Evolutionary conservation across 2,888 invertebrate genomes (phyloP).

Genomic region (Podabrus alpinus): DNA sequence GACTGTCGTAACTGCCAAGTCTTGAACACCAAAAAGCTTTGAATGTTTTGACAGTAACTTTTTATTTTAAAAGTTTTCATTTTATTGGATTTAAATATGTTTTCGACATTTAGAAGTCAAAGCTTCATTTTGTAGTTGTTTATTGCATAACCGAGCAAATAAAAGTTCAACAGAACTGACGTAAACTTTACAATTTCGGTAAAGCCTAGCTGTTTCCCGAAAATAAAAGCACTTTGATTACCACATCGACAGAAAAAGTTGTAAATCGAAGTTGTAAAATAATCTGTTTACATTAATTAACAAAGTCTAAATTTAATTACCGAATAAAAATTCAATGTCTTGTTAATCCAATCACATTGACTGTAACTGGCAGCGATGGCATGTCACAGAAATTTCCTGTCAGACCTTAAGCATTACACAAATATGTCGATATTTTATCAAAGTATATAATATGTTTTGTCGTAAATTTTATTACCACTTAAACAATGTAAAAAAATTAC

Average conservation of each 20-base stretch:
- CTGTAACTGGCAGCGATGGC: conserved; percentile 4
- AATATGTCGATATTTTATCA: conserved; percentile 1
- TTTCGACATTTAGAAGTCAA: background rate
- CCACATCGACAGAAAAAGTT: background rate
- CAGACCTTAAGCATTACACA: conserved; percentile 7
- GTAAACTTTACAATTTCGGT: background rate
- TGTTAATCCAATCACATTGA: conserved; percentile 1
- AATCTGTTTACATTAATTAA: background rate
- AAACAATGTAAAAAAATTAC: background rate
- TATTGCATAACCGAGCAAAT: background rate
- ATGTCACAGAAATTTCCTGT: conserved; percentile 9
- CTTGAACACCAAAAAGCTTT: background rate
- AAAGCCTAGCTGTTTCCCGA: background rate
- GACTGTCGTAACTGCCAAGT: background rate
- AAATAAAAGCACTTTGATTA: background rate
- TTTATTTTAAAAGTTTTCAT: background rate
- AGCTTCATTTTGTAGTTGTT: background rate
- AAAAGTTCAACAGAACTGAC: background rate
- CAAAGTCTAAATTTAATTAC: background rate
- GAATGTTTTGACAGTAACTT: background rate
- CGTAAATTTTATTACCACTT: background rate
- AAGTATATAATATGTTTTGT: background rate
- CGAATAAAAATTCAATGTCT: background rate
- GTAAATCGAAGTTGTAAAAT: background rate
- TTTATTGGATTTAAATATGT: background rate